Base-by-base conservation (phyloP, 1,140 invertebrate genomes). In the Drosophila burlai region DNA sequence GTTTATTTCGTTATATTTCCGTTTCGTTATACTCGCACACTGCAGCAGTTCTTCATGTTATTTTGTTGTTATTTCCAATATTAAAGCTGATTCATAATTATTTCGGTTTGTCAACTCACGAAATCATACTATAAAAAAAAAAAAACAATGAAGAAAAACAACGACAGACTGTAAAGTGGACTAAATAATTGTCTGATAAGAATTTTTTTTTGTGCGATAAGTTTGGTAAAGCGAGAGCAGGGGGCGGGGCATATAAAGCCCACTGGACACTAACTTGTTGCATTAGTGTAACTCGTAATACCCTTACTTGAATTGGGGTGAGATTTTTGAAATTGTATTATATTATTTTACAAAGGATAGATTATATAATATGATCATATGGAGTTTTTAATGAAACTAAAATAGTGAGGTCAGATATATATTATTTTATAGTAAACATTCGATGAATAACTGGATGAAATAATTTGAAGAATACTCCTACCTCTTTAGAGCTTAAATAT, bases 31-130 rank as follows among this genome's bases (percentile, higher is more conserved):
- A 60, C 62, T 54, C 57, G 31, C 52, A 34, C n/a, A 54, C 50
- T 55, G 52, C 34, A 55, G 52, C 52, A 24, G 13, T 55, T 55
- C 34, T 55, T 38, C 26, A 36, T 60, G 31, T 42, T 77, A 54
- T 49, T 31, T 31, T 64, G 42, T 61, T 50, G 21, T 62, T 40
- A 69, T 57, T 49, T 46, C 18, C 55, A 57, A 46, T 76, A 59
- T 76, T 61, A 38, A 64, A 67, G 76, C 81, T 87, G 83, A 89
- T 87, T 87, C 83, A 87, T 83, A 87, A 87, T 89, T 87, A 83
- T 89, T 87, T 84, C 67, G 69, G 84, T 75, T 65, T 64, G 66
- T 68, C 77, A 71, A 80, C 62, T 72, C 69, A 72, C 38, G 40
- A 73, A 61, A 18, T 6, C 36, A 43, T 16, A 21, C 24, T 43